Evolutionary conservation across 1,140 invertebrate genomes (phyloP), one percentile per base, ranked within the genome.

Genomic region (Euborellia annulipes): DNA sequence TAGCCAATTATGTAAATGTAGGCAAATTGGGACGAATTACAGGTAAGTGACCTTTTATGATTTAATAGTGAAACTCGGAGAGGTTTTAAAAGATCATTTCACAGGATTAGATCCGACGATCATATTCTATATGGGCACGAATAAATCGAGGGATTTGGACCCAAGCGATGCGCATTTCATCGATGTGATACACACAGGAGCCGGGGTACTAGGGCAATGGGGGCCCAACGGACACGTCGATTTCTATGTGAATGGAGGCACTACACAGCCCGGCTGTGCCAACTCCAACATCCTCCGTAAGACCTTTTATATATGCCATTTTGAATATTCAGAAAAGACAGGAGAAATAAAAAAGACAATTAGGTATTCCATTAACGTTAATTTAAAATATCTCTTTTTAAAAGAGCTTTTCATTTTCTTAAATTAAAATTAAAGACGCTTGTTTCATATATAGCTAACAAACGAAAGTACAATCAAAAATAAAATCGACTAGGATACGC

Each of bases 201-300:
- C 83, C 1, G 84, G 84, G 0, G 82, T 86, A 41, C 65, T 86
- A 14, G 82, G 82, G 0, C 82, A 86, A 56, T 86, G 82, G 82
- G 82, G 83, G 2, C 81, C 82, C 1, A 85, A 78, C 53, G 86
- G 85, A 0, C 85, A 89, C 58, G 83, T 83, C 8, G 87, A 91
- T 60, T 91, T 88, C 62, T 90, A 90, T 62, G 80, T 88, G 19
- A 90, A 91, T 58, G 86, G 86, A 8, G 87, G 86, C 23, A 84
- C 81, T 34, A 79, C 80, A 53, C 87, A 91, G 54, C 86, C 86
- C 2, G 86, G 85, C 40, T 91, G 86, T 56, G 75, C 78, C 0
- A 79, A 78, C 36, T 69, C 79, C 41, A 84, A 79, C 2, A 66
- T 86, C 36, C 82, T 87, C 54, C 77, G 83, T 85, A 71, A 78